Conservation (phyloP, 2,113 vertebrate species). For the Todiramphus chloris region DNA sequence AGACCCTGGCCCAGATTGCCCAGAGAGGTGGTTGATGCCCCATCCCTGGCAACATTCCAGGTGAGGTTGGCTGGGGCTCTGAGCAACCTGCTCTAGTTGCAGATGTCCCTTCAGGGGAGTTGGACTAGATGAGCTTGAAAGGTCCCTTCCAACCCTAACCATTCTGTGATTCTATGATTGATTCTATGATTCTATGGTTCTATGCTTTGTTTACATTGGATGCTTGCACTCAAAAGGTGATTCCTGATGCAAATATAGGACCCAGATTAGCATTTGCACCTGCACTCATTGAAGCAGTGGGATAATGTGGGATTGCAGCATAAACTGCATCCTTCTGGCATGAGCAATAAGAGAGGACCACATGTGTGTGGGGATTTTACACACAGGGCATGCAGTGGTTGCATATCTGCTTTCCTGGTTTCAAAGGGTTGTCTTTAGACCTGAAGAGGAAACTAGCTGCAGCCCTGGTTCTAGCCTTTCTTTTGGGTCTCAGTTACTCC, state of each 20-base stretch:
- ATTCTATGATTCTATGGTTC: neutral
- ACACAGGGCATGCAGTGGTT: neutral
- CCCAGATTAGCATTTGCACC: neutral
- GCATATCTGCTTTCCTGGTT: neutral
- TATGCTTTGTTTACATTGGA: neutral
- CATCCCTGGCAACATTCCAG: neutral
- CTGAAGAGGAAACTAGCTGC: neutral
- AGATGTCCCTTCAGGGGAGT: neutral
- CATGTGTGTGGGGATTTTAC: too few relatives aligned
- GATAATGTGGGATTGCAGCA: too few relatives aligned
- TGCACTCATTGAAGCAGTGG: neutral
- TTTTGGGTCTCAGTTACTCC: neutral
- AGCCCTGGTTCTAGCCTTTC: neutral
- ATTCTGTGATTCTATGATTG: neutral
- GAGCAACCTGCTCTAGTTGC: neutral
- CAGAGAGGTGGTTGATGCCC: neutral
- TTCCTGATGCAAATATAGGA: neutral
- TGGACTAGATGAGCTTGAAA: neutral
- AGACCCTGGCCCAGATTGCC: neutral
- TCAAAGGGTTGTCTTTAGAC: neutral
- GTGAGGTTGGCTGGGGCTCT: neutral
- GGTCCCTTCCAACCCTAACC: neutral
- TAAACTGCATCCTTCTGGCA: neutral
- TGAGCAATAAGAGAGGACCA: neutral
- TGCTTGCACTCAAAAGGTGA: neutral